These are phyloP conservation scores for Macaca nemestrina DNA, from an alignment of 2,113 vertebrate genomes.

Conservation along the genomic window DNA sequence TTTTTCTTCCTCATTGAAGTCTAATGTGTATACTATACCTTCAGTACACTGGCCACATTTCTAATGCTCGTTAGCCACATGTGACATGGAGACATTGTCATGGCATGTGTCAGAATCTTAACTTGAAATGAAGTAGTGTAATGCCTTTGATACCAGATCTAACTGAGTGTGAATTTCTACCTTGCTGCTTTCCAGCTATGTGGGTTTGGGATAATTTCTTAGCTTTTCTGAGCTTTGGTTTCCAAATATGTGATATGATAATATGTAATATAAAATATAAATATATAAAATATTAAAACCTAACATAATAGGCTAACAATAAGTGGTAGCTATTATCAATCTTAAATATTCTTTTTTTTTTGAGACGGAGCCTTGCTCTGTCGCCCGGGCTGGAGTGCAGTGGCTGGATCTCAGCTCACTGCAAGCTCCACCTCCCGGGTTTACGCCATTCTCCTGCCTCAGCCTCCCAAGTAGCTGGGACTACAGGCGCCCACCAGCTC, in stretches of 20 bases:
- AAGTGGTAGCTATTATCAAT: neutral
- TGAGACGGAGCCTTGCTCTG: too few relatives aligned
- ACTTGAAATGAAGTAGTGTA: neutral
- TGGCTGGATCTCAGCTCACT: too few relatives aligned
- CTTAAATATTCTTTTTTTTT: neutral
- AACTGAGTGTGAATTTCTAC: neutral
- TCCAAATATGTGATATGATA: conserved; percentile 1
- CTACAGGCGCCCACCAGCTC: too few relatives aligned
- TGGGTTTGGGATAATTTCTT: neutral
- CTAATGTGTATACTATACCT: neutral
- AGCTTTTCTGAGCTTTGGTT: neutral
- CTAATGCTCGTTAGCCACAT: neutral
- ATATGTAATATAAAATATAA: neutral
- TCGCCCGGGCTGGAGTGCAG: too few relatives aligned
- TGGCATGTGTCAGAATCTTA: neutral
- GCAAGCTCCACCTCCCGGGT: too few relatives aligned
- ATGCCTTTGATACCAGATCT: neutral
- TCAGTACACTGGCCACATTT: neutral
- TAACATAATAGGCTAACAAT: neutral
- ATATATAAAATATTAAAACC: neutral
- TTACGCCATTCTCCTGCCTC: too few relatives aligned
- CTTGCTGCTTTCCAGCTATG: neutral
- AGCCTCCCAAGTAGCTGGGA: too few relatives aligned
- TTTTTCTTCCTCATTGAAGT: neutral
- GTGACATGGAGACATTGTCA: neutral